Base-by-base conservation (phyloP, 2,888 invertebrate species). In the Limnephilus rhombicus region DNA sequence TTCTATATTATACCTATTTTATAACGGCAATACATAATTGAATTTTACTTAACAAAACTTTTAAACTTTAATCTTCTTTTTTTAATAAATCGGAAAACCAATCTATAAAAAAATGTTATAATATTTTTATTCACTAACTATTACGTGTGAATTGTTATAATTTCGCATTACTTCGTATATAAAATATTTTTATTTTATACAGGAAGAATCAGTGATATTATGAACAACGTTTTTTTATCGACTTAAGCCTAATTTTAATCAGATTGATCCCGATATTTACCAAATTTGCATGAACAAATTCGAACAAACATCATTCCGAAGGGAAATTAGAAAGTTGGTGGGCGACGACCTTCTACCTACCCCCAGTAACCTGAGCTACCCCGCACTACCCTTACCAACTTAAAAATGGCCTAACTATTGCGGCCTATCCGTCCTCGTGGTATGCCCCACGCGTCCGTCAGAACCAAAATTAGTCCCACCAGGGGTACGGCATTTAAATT, bases 381-480 rank as follows among this genome's bases (percentile, higher is more conserved):
- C 68, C 68, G 68, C 7, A 24, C 68, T n/a, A 68, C n/a, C 68
- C 68, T 68, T 24, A n/a, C 68, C 68, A 68, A n/a, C 68, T 68
- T n/a, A 68, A 68, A 68, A 68, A 68, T 68, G 68, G 9, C n/a
- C 24, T 9, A 83, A 83, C 31, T 83, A 34, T 11, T 9, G 24
- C 13, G 18, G 82, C 82, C n/a, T 82, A 24, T 85, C 29, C 37
- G 45, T 45, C 68, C 68, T 29, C 31, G 13, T 80, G 41, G 90
- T 90, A 90, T 87, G 86, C 91, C n/a, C 87, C 29, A 41, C 37
- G 34, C 86, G 91, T 91, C 68, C 85, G 41, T 91, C 85, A 82
- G 37, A n/a, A 82, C 87, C 87, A 87, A 86, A 87, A 91, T 91
- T 91, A 91, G 91, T 45, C 37, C 82, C 37, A 91, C 80, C 37